These are phyloP conservation scores for Lacerta viridis DNA, from an alignment of 2,797 vertebrate genomes.

Conservation along the genomic window DNA sequence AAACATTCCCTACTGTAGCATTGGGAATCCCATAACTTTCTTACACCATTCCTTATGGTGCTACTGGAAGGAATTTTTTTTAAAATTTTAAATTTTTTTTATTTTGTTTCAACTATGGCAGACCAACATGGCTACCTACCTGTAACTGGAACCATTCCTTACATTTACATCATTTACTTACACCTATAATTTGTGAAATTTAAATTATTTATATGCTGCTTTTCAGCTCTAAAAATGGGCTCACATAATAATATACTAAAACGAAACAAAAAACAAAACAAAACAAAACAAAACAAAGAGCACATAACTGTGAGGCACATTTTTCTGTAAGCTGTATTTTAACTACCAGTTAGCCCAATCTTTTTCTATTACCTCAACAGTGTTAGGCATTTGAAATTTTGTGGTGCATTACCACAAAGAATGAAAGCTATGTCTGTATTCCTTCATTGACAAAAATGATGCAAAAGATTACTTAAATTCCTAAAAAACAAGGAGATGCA, in stretches of 20 bases:
- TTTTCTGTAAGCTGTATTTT: neutral
- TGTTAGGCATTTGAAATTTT: neutral
- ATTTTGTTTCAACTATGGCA: too few relatives aligned
- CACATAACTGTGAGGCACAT: neutral
- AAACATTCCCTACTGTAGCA: neutral
- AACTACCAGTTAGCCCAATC: neutral
- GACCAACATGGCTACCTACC: too few relatives aligned
- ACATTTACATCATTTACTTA: too few relatives aligned
- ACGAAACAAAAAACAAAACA: too few relatives aligned
- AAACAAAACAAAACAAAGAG: too few relatives aligned
- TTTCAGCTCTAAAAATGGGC: neutral
- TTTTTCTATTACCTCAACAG: neutral
- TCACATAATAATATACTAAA: too few relatives aligned
- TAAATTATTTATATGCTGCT: neutral
- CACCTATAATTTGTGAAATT: neutral
- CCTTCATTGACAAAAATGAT: neutral
- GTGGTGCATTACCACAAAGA: neutral
- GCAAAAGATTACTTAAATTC: neutral
- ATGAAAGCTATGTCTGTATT: neutral
- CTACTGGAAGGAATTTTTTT: too few relatives aligned
- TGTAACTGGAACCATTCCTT: neutral
- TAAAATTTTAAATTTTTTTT: too few relatives aligned
- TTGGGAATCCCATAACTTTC: neutral
- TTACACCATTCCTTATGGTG: neutral
- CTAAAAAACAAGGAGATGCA: neutral